Base-by-base conservation (phyloP, 1,140 invertebrate species). In the Cyphomyrmex costatus region DNA sequence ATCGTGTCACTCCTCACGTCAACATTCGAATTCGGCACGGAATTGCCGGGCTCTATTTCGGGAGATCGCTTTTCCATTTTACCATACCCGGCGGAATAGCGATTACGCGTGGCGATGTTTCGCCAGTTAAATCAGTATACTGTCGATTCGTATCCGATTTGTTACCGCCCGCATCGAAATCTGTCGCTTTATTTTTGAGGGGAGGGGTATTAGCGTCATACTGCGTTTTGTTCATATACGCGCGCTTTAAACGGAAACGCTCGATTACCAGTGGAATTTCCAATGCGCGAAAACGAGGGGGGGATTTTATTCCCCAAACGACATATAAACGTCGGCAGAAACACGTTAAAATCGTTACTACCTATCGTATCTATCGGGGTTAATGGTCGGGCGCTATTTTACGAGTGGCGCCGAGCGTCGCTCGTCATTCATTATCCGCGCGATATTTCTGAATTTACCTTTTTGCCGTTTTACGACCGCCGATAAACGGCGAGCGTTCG, bases 301-400 rank as follows among this genome's bases (percentile, higher is more conserved):
- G 19, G 19, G 77, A 36, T 73, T 82, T 83, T 83, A 83, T 83
- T 83, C 71, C 68, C 74, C 82, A 30, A 70, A 78, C 30, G 82
- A 56, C 73, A 42, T 85, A 85, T 85, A 85, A 85, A 85, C 60
- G 82, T 78, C 82, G 73, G 60, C 53, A 36, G 61, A 58, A 78
- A 78, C 73, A 58, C 82, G 82, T 85, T 85, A 85, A 85, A 65
- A 85, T 85, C 82, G 82, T 85, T 85, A 85, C 60, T 85, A 65
- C 46, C 83, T 66, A 68, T 77, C 79, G 80, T 87, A 87, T 86
- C 86, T 87, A 87, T 87, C 63, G 86, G 61, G 86, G 86, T 87
- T 87, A 86, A 87, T 58, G 83, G 86, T 73, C 71, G 60, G 27
- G 36, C 79, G 79, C 10, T 87, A 77, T 86, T 87, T 86, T 86